Percentiles rank a stretch among this genome's conserved stretches.
phyloP scores from a whole-genome alignment of 2,113 vertebrate genomes.

The Nipponia nippon region DNA sequence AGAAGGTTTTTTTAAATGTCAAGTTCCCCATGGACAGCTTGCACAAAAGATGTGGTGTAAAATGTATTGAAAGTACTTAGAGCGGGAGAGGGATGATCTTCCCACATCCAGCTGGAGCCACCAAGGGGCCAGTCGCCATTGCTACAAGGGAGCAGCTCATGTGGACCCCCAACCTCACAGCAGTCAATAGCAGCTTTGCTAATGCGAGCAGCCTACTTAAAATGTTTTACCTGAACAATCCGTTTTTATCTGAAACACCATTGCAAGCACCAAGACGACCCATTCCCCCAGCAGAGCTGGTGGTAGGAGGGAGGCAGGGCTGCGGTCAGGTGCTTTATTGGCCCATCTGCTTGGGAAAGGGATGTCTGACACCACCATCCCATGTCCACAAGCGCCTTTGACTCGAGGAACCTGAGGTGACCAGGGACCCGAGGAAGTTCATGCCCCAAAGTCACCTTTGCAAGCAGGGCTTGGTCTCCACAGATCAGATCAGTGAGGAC shows the following conservation, averaged over 20 bases:
- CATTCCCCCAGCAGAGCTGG: neutral
- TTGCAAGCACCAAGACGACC: neutral
- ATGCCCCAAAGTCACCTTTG: neutral
- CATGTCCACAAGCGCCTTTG: neutral
- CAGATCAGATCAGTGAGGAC: neutral
- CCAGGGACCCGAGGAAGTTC: neutral
- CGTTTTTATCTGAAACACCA: neutral
- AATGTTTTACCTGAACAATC: neutral
- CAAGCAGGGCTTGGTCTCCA: neutral
- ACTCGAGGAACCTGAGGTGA: neutral
- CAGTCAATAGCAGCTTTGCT: neutral
- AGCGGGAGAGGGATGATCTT: neutral
- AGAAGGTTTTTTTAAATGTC: neutral
- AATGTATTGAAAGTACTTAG: neutral
- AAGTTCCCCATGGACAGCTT: neutral
- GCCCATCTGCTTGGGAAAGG: neutral
- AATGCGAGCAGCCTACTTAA: neutral
- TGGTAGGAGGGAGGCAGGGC: neutral
- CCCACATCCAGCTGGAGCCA: neutral
- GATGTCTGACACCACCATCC: neutral
- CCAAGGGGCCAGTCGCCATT: neutral
- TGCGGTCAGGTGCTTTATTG: neutral
- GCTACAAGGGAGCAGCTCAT: neutral
- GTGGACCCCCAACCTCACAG: neutral
- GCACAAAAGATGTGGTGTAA: neutral